Percentiles rank a stretch among this genome's conserved stretches.
Conservation (phyloP, 2,113 vertebrate species). For the Siphamia tubifer region DNA sequence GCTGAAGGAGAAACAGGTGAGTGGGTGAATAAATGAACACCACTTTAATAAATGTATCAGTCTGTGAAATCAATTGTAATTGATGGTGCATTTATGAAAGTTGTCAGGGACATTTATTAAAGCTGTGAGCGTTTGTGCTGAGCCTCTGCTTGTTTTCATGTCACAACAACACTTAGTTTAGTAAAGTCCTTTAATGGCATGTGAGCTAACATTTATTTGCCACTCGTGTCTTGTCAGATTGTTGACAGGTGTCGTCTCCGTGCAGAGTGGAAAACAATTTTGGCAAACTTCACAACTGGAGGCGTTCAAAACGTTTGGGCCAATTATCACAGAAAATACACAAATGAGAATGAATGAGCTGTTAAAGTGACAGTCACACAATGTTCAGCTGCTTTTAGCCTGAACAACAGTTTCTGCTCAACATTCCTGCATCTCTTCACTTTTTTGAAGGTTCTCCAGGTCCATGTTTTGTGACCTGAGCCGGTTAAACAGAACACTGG, state of each 20-base stretch:
- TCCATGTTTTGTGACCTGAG: too few relatives aligned
- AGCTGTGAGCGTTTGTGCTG: slow-evolving; percentile 66
- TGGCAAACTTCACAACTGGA: slow-evolving; percentile 13
- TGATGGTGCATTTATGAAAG: slow-evolving; percentile 80
- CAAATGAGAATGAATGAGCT: neutral
- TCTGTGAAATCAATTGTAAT: slow-evolving; percentile 83
- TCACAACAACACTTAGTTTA: slow-evolving; percentile 67
- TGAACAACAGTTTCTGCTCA: slow-evolving; percentile 6
- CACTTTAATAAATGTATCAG: slow-evolving; percentile 83
- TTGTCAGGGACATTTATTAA: slow-evolving; percentile 82
- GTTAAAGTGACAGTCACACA: neutral
- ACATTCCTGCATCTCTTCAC: too few relatives aligned
- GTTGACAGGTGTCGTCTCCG: slow-evolving; percentile 31
- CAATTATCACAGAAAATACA: neutral
- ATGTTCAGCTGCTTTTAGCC: neutral
- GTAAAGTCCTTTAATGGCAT: slow-evolving; percentile 60
- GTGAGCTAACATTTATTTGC: slow-evolving; percentile 67
- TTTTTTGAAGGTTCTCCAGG: too few relatives aligned
- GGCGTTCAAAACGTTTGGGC: neutral
- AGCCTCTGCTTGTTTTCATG: slow-evolving; percentile 52
- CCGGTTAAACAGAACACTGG: too few relatives aligned
- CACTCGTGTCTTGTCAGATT: slow-evolving; percentile 47
- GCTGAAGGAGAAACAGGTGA: slow-evolving; percentile 71
- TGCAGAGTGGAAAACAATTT: neutral
- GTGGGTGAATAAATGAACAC: slow-evolving; percentile 76